These are phyloP conservation scores for Dione vanillae DNA, from an alignment of 2,888 invertebrate genomes.

Conservation along the genomic window DNA sequence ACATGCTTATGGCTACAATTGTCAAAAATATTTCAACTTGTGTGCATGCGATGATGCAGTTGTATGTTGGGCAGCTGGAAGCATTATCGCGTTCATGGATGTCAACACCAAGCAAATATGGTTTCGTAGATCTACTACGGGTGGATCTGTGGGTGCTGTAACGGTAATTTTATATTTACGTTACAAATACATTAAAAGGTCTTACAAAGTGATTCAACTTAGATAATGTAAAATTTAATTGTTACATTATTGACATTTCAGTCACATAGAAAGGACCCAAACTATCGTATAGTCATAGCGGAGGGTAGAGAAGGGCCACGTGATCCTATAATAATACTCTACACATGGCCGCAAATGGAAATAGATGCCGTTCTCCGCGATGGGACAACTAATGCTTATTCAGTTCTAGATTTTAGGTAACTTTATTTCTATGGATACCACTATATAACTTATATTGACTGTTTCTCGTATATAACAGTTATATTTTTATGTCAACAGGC, in stretches of 20 bases:
- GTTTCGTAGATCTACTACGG: conserved; percentile 90
- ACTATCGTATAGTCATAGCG: conserved; percentile 91
- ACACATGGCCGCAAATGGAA: conserved; percentile 92
- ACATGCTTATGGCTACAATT: conserved; percentile 94
- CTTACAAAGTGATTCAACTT: not conserved
- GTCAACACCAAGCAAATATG: conserved; percentile 86
- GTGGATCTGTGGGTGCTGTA: conserved; percentile 89
- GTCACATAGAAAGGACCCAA: conserved; percentile 72
- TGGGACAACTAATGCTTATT: conserved; percentile 90
- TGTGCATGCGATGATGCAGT: conserved; percentile 89
- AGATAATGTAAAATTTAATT: not conserved
- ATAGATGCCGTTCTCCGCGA: conserved; percentile 89
- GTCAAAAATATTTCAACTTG: conserved; percentile 91
- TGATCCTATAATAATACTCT: conserved; percentile 91
- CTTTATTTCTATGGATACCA: no score
- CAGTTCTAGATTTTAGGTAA: conserved; percentile 89
- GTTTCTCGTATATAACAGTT: not conserved
- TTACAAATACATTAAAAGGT: not conserved
- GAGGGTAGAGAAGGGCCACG: conserved; percentile 84
- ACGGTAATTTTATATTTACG: conserved; percentile 31
- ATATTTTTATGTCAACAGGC: no score
- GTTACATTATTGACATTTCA: conserved; percentile 47
- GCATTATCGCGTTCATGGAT: conserved; percentile 90
- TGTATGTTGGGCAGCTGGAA: conserved; percentile 92
- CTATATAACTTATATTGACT: no score